A percentile compares a stretch with the other conserved stretches of the same genome.
These are phyloP conservation scores for Heteromormyrus szaboi DNA, from an alignment of 2,797 vertebrate species.

Conservation along the genomic window DNA sequence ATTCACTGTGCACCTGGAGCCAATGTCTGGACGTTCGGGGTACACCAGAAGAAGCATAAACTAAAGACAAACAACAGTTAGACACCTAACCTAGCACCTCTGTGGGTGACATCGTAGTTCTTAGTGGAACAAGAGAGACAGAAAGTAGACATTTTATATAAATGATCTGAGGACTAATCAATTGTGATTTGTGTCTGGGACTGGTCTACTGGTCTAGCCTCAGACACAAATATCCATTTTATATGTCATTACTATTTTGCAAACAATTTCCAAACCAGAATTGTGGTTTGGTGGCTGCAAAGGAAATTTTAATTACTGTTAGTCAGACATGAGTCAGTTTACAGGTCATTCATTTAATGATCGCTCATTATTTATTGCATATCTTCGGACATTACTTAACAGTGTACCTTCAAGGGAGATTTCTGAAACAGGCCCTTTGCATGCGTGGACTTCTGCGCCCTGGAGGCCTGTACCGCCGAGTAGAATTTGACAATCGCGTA, in stretches of 20 bases:
- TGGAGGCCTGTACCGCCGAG: conserved; percentile 58
- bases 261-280: not conserved
- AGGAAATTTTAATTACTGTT: not conserved
- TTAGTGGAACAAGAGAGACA: not conserved
- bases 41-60: not conserved
- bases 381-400: not conserved
- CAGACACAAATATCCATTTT: not conserved
- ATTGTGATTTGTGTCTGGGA: not conserved
- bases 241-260: not conserved
- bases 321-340: not conserved
- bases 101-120: not conserved
- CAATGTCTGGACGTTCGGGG: not conserved
- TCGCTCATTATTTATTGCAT: not conserved
- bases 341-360: not conserved
- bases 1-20: not conserved
- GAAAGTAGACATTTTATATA: not conserved
- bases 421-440: conserved; percentile 58
- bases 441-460: conserved; percentile 58
- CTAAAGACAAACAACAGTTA: not conserved
- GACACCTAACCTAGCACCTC: not conserved
- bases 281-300: not conserved
- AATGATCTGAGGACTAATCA: not conserved
- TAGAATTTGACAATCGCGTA: conserved; percentile 72
- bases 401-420: conserved; percentile 62
- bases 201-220: not conserved